These are phyloP conservation scores for Tribolium madens DNA, from an alignment of 1,140 invertebrate species.

Conservation along the genomic window DNA sequence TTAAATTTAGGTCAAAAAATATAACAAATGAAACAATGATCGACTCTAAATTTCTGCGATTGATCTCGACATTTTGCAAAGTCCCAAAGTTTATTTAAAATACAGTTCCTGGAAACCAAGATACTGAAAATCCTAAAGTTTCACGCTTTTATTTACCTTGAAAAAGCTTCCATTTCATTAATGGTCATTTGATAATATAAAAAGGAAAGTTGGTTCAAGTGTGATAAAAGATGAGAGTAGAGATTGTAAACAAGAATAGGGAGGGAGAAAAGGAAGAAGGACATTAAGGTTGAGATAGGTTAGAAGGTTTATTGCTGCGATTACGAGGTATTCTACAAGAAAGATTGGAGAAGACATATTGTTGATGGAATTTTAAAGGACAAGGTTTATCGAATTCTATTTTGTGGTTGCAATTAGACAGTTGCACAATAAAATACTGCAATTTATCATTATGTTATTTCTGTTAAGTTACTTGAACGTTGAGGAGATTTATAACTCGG, in stretches of 20 bases:
- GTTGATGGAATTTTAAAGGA: constrained; percentile 27
- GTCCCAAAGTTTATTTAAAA: no score
- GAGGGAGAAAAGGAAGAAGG: constrained; percentile 10
- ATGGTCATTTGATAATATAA: constrained; percentile 10
- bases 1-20: no score
- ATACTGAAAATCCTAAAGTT: background rate
- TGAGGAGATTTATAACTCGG: no score
- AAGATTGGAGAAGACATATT: constrained; percentile 19
- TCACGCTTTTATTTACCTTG: no score
- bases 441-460: no score
- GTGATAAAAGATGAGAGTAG: constrained; percentile 10
- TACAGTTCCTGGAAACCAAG: no score
- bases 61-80: no score
- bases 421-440: no score
- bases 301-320: constrained; percentile 31
- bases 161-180: constrained; percentile 4
- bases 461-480: no score
- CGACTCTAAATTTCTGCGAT: no score
- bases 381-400: background rate
- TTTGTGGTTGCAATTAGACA: no score
- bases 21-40: no score
- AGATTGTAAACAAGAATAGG: constrained; percentile 29
- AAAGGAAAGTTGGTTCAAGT: constrained; percentile 4
- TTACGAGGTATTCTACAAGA: constrained; percentile 31
- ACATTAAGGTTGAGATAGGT: constrained; percentile 29